Evolutionary conservation across 2,888 invertebrate genomes (phyloP).

Genomic region (Brenthis hecate): DNA sequence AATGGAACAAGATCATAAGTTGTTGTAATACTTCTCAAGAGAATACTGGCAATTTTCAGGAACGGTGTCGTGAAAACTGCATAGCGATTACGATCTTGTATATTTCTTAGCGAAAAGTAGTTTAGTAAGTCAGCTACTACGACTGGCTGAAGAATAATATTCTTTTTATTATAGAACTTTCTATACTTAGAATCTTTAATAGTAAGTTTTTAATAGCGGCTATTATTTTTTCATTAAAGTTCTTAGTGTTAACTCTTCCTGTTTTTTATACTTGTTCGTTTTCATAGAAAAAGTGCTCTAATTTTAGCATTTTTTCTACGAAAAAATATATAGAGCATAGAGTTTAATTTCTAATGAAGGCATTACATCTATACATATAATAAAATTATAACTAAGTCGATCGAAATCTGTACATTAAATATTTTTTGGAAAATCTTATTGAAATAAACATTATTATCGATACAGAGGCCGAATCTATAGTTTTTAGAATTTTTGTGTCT

Average conservation of each 20-base stretch:
- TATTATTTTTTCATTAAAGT: conserved; percentile 8
- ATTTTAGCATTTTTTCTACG: too few relatives aligned
- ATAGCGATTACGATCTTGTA: conserved; percentile 20
- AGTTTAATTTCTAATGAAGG: too few relatives aligned
- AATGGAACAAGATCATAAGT: conserved; percentile 10
- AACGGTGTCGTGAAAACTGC: conserved; percentile 13
- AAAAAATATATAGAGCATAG: too few relatives aligned
- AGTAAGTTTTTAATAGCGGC: conserved; percentile 10
- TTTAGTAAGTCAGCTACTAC: conserved; percentile 15
- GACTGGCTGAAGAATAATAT: conserved; percentile 18
- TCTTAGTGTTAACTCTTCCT: background rate
- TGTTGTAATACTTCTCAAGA: conserved; percentile 10
- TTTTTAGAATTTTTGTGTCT: too few relatives aligned
- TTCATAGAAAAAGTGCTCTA: too few relatives aligned
- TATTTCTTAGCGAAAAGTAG: conserved; percentile 2
- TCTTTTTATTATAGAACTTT: conserved; percentile 19
- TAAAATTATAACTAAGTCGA: too few relatives aligned
- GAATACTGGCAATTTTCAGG: conserved; percentile 19
- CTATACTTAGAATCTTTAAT: conserved; percentile 1
- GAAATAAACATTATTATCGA: too few relatives aligned
- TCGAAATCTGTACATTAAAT: too few relatives aligned
- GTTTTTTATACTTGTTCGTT: background rate
- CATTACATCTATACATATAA: too few relatives aligned
- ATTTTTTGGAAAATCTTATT: too few relatives aligned
- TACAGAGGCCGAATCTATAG: too few relatives aligned